Base-by-base conservation (phyloP, 2,113 vertebrate genomes). In the Mandrillus leucophaeus region DNA sequence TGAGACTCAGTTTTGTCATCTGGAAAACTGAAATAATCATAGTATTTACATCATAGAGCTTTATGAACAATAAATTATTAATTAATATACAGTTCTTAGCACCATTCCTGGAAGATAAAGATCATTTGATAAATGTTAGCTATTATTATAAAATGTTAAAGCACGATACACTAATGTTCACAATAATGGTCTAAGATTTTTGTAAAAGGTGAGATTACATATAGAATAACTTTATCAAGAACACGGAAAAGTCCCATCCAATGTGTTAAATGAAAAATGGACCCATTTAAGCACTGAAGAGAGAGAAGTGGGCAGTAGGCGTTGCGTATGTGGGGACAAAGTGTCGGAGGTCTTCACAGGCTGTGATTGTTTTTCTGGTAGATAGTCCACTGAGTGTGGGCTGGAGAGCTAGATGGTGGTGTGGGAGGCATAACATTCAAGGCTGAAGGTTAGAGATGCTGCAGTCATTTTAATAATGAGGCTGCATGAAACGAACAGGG, bases 271-370 rank as follows among this genome's bases (percentile, higher is more conserved):
- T 23, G 38, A 4, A 18, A 45, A 81, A 23, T 38, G 23, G 8
- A 2, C 9, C 7, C 3, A 68, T 18, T n/a, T 61, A 75, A 48
- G 45, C 18, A 4, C 7, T 43, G n/a, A 7, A 43, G 48, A 35
- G 43, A 57, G 9, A 6, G 5, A 40, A 43, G 20, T n/a, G 48
- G 22, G 40, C 5, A 45, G 11, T 12, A 43, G 38, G 30, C 2
- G 0, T 1, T 11, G 17, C 0, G 20, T 9, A 48, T 2, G 23
- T 16, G 52, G 11, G 40, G 40, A n/a, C 35, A 72, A 35, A 72
- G 32, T 72, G 18, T 40, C n/a, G 23, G 66, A 35, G 32, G 70
- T 38, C 70, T n/a, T 10, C n/a, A 72, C 35, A 38, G 68, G 68
- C 68, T 20, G 16, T n/a, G 35, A 70, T 35, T n/a, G 68, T 11